phyloP scores from a whole-genome alignment of 2,888 invertebrate species.

The Lobophora halterata region DNA sequence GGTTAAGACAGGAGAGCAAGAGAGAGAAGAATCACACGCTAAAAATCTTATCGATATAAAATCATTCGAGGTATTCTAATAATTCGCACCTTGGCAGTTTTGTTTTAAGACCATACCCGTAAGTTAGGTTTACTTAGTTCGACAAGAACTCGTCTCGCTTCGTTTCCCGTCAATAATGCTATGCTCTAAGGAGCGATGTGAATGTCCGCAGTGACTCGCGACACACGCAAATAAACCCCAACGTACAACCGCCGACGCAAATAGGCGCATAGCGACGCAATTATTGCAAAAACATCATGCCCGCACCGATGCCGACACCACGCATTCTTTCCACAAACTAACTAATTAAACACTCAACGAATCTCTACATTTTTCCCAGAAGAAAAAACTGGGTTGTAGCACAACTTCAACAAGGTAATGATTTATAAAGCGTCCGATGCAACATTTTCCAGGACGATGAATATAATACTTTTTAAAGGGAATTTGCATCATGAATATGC shows the following conservation, averaged over 20 bases:
- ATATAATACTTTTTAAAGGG: too few species aligned
- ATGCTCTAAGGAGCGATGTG: conserved; percentile 44
- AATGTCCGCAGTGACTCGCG: conserved; percentile 71
- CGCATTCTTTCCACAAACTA: conserved; percentile 16
- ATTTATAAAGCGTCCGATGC: neutral
- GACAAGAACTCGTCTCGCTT: too few species aligned
- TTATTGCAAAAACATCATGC: conserved; percentile 44
- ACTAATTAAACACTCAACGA: conserved; percentile 22
- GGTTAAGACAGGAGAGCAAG: too few species aligned
- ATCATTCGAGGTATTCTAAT: too few species aligned
- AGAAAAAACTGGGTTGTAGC: conserved; percentile 6
- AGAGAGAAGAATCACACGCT: too few species aligned
- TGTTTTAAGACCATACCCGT: too few species aligned
- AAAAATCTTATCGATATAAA: too few species aligned
- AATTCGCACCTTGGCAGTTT: too few species aligned
- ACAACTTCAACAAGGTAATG: neutral
- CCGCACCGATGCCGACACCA: conserved; percentile 15
- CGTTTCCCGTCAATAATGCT: neutral
- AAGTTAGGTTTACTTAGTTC: too few species aligned
- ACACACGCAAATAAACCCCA: conserved; percentile 69
- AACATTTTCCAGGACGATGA: too few species aligned
- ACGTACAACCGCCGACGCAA: conserved; percentile 43
- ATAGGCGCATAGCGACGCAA: conserved; percentile 56
- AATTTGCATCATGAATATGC: too few species aligned
- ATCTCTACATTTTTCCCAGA: conserved; percentile 11